Conservation (phyloP, 2,113 vertebrate species). For the Mola mola region DNA sequence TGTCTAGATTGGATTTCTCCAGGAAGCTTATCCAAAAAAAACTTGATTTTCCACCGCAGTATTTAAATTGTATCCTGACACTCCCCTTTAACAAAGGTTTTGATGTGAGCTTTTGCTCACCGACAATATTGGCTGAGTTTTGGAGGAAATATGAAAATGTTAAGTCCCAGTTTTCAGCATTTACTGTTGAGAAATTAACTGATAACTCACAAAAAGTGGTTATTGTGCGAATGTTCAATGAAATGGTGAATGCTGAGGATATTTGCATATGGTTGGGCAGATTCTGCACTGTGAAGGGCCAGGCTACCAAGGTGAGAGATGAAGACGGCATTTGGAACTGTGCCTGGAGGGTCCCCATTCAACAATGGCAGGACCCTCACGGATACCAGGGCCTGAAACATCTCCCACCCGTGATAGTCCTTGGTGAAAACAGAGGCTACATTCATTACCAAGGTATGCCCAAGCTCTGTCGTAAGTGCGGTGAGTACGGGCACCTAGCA, state of each 20-base stretch:
- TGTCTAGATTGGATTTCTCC: background rate
- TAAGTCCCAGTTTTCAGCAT: background rate
- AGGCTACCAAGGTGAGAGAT: conserved; percentile 2
- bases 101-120: background rate
- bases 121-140: background rate
- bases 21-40: background rate
- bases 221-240: background rate
- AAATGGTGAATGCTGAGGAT: background rate
- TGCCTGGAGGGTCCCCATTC: conserved; percentile 2
- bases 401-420: conserved; percentile 1
- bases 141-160: background rate
- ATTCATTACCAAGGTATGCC: background rate
- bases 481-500: background rate
- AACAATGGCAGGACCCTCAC: conserved; percentile 3
- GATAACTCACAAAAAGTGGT: background rate
- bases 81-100: background rate
- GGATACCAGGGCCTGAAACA: conserved; percentile 3
- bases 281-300: conserved; percentile 1
- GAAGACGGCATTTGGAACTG: conserved; percentile 3
- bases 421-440: background rate
- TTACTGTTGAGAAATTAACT: background rate
- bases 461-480: conserved; percentile 1
- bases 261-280: conserved; percentile 1
- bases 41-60: background rate
- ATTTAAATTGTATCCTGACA: background rate